These are phyloP conservation scores for Amiota minor DNA, from an alignment of 2,888 invertebrate genomes.

Conservation along the genomic window DNA sequence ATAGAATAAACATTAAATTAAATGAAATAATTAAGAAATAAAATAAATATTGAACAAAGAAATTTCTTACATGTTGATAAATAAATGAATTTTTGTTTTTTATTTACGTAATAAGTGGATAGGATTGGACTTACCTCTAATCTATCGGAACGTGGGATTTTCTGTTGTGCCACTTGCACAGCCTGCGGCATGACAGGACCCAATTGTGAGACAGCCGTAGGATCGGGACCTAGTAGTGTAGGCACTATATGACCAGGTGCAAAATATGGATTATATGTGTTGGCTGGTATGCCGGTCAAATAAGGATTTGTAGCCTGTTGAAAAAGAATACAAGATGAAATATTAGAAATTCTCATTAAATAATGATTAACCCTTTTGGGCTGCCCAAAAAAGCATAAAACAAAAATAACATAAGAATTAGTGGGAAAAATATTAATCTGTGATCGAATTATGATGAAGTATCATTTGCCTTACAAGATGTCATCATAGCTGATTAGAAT, in stretches of 20 bases:
- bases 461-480: too few relatives aligned
- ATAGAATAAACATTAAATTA: slow-evolving; percentile 27
- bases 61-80: slow-evolving; percentile 50
- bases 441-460: too few relatives aligned
- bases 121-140: slow-evolving; percentile 86
- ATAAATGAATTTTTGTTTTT: too few relatives aligned
- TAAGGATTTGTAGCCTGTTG: slow-evolving; percentile 90
- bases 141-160: slow-evolving; percentile 94
- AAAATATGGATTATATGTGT: slow-evolving; percentile 93
- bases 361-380: slow-evolving; percentile 10
- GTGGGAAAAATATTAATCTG: too few relatives aligned
- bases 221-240: slow-evolving; percentile 91
- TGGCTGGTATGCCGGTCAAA: slow-evolving; percentile 91
- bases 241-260: slow-evolving; percentile 91
- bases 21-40: slow-evolving; percentile 39
- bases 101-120: slow-evolving; percentile 47
- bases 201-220: slow-evolving; percentile 85
- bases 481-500: too few relatives aligned
- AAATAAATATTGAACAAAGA: slow-evolving; percentile 51
- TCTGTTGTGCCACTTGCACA: slow-evolving; percentile 92
- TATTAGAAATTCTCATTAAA: neutral
- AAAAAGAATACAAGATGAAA: slow-evolving; percentile 24
- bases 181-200: slow-evolving; percentile 87
- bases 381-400: too few relatives aligned
- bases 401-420: too few relatives aligned